These are phyloP conservation scores for Pseudochirops cupreus DNA, from an alignment of 2,797 vertebrate genomes.

Conservation along the genomic window DNA sequence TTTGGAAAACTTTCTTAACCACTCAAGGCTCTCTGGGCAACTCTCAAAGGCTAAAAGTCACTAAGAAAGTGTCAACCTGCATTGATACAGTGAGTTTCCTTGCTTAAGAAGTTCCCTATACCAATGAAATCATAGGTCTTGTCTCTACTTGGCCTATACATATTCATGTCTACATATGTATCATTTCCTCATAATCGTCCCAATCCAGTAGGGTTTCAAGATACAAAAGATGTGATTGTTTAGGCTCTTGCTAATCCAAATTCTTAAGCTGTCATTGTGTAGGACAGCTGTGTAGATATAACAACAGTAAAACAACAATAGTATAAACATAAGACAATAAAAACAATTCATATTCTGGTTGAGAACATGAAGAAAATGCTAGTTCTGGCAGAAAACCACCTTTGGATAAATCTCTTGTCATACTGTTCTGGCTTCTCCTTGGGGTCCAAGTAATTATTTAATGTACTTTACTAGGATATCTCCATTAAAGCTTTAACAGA, in stretches of 20 bases:
- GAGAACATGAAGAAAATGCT: slow-evolving; percentile 61
- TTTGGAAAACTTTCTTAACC: neutral
- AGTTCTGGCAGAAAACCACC: slow-evolving; percentile 77
- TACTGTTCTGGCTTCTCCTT: slow-evolving; percentile 77
- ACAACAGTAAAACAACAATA: slow-evolving; percentile 44
- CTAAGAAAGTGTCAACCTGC: neutral
- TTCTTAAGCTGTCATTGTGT: slow-evolving; percentile 23
- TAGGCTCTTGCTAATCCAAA: slow-evolving; percentile 43
- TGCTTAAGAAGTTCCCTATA: neutral
- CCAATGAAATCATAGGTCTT: neutral
- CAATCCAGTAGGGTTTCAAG: slow-evolving; percentile 1
- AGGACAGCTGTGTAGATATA: neutral
- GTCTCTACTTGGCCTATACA: neutral
- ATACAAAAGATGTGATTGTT: neutral
- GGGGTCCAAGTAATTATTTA: slow-evolving; percentile 81
- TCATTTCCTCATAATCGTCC: neutral
- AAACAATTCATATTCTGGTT: neutral
- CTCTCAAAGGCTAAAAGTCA: neutral
- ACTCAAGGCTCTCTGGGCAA: neutral
- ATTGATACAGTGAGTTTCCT: neutral
- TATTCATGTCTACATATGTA: neutral
- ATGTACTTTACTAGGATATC: slow-evolving; percentile 85
- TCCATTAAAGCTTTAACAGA: slow-evolving; percentile 81
- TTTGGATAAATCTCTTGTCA: slow-evolving; percentile 75
- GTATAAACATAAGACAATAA: slow-evolving; percentile 18